phyloP scores from a whole-genome alignment of 2,113 vertebrate genomes.

The Scalopus aquaticus region DNA sequence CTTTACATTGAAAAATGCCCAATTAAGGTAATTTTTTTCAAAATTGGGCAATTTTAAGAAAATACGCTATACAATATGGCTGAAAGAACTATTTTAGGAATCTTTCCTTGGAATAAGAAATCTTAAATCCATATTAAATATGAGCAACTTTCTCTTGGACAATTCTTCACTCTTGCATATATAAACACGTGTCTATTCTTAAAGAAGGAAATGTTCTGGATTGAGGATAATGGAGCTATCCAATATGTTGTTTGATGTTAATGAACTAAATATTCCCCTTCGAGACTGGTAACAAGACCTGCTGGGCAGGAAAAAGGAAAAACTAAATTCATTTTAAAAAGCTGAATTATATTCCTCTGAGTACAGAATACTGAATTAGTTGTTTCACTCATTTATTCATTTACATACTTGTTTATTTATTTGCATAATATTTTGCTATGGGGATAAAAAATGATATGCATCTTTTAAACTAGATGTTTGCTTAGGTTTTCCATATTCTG shows the following conservation, averaged over 20 bases:
- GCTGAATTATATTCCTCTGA: neutral
- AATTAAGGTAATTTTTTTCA: neutral
- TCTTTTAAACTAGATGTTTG: constrained; percentile 59
- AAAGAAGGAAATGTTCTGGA: neutral
- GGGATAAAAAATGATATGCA: constrained; percentile 21
- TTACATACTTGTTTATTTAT: constrained; percentile 60
- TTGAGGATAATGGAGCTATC: neutral
- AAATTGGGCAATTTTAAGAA: neutral
- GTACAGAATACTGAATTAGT: constrained; percentile 23
- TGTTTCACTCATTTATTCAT: constrained; percentile 48
- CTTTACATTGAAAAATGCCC: neutral
- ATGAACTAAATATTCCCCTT: constrained; percentile 46
- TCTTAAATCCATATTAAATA: constrained; percentile 25
- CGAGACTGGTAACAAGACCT: constrained; percentile 26
- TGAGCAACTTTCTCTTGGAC: neutral
- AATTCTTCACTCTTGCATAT: neutral
- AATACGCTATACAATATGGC: neutral
- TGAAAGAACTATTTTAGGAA: constrained; percentile 18
- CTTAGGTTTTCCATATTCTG: constrained; percentile 45
- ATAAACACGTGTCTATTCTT: neutral
- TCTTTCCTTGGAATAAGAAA: neutral
- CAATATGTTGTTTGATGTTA: neutral
- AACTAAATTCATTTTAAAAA: constrained; percentile 43
- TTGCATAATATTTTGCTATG: constrained; percentile 60
- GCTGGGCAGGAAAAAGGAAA: constrained; percentile 9